Base-by-base conservation (phyloP, 2,888 invertebrate genomes). In the Brachypterus glaber region DNA sequence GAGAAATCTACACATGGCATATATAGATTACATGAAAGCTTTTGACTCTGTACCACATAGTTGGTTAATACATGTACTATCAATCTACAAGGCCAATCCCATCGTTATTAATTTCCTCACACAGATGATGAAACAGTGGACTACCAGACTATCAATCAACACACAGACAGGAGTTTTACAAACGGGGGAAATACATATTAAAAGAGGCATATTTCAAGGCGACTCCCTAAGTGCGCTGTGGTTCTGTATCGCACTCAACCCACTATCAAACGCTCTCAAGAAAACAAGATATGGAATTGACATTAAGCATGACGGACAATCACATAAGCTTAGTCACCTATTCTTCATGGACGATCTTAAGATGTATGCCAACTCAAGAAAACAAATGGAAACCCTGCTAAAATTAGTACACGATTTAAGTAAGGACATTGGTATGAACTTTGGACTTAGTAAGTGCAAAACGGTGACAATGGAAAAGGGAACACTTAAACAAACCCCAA, bases 71-170 rank as follows among this genome's bases (percentile, higher is more conserved):
- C 15, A 42, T n/a, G 32, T 36, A 4, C 35, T 36, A 4, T 16
- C 30, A 12, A 33, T 40, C 9, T 25, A 37, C 30, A 50, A 41
- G 50, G 45, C 26, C n/a, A 11, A 12, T 12, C 33, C 26, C 7
- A 8, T 26, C 11, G 12, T 33, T 9, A 26, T 32, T 4, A 9
- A 33, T n/a, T 14, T 37, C 4, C 11, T 9, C 13, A 9, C 15
- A n/a, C 16, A 14, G 9, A 17, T 37, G 4, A 33, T 37, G 26
- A 31, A 2, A 17, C 11, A 15, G 3, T 37, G 33, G 37, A 13
- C 18, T 8, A 37, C 37, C 2, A 33, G 18, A 4, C 12, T 36
- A n/a, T n/a, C 18, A 9, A 18, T 30, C 2, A 30, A 30, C 13
- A 11, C 11, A 12, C 9, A n/a, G 5, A 16, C 8, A 26, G 17